Base-by-base conservation (phyloP, 1,140 invertebrate species). In the Telenomus remus region DNA sequence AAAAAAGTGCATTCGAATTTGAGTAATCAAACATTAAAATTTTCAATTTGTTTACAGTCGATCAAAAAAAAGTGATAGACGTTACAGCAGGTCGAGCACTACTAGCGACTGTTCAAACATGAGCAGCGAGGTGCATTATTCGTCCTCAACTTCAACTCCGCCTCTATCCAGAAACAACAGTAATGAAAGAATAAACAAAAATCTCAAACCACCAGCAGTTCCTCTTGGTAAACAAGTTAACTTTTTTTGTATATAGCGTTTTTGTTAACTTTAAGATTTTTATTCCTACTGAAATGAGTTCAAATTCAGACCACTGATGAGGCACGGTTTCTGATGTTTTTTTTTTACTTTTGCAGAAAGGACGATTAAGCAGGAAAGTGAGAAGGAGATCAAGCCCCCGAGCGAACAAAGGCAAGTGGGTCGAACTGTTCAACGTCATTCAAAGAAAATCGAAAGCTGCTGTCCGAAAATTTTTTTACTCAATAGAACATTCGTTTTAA, bases 71-170 rank as follows among this genome's bases (percentile, higher is more conserved):
- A 73, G 70, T 33, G 82, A 84, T 70, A 77, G 85, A 57, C 81
- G 85, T 56, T 87, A 81, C 63, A 88, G 87, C 42, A 82, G 86
- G 64, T 87, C 85, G 5, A 88, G 86, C 57, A 88, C 83, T 53
- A 82, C 82, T 8, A 88, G 87, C 65, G 87, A 88, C 14, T 86
- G 84, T 27, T 88, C 87, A 0, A 87, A 86, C 63, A 79, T 87
- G 76, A 88, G 86, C 75, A 88, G 86, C 68, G 87, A 88, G 60
- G 63, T 87, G 47, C 84, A 87, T n/a, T 86, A 84, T 39, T 88
- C 85, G 0, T 88, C 87, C 15, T 82, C 81, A n/a, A 84, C 82
- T 0, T 88, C 87, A 6, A 88, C 86, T 1, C 86, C 86, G 0
- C 83, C 87, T 10, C 66, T 87, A 9, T 87, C 87, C 4, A 79